Base-by-base conservation (phyloP, 2,888 invertebrate genomes). In the Pyrrhia umbra region DNA sequence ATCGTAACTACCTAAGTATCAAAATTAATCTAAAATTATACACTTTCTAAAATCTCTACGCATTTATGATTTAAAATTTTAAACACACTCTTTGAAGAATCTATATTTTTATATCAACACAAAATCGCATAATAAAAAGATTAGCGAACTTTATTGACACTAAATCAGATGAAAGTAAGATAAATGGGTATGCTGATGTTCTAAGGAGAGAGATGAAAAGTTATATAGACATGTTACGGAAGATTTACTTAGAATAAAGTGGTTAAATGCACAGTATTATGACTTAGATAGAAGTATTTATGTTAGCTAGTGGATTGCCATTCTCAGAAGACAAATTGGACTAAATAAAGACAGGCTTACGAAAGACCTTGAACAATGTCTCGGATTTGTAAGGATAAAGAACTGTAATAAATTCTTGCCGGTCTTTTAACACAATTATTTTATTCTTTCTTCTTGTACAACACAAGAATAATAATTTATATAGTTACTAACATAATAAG, bases 31-130 rank as follows among this genome's bases (percentile, higher is more conserved):
- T 18, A 37, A 72, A 73, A 71, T 73, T 73, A 73, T 65, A 71
- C 63, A 78, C 79, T 80, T 80, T 80, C 81, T 79, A 78, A 79
- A 73, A 70, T 57, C 60, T 65, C 64, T 45, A 58, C 58, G 40
- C 56, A 49, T 54, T 43, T 56, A 51, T 63, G 43, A 75, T 62
- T 60, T 50, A 60, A 40, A 45, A 63, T 30, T 47, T 51, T 34
- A 68, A 62, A 75, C 51, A 66, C 47, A 60, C 42, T 37, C 34
- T 69, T 78, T 73, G 56, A 60, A 60, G 46, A 49, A 63, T 71
- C 43, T 68, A 61, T 68, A 67, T 73, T 42, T 55, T 25, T 56
- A 63, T 59, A 70, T 63, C 54, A 56, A 57, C 62, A 40, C 37
- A 55, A 52, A 71, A 64, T 49, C 52, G 79, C 63, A 76, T 81